Evolutionary conservation across 2,888 invertebrate genomes (phyloP).

Genomic region (Melanotus villosus): DNA sequence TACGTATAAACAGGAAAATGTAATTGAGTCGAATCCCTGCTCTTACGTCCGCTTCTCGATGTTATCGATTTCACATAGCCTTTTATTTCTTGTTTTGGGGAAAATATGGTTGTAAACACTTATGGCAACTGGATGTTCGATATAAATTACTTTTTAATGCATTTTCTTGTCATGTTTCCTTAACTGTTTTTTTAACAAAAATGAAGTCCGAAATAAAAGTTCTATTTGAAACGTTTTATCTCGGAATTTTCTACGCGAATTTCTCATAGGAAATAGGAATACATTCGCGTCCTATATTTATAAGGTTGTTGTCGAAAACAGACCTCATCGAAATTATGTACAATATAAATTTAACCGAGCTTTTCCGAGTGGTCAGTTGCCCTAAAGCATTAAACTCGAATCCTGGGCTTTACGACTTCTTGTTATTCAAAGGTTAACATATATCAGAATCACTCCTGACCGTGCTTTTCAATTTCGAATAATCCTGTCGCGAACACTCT

Average conservation of each 20-base stretch:
- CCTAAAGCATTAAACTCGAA: conserved; percentile 33
- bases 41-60: conserved; percentile 40
- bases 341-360: conserved; percentile 36
- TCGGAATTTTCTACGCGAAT: no score
- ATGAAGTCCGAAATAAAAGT: no score
- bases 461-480: conserved; percentile 26
- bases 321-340: conserved; percentile 42
- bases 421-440: conserved; percentile 38
- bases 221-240: no score
- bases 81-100: conserved; percentile 27
- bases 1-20: conserved; percentile 57
- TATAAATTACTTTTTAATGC: no score
- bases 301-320: no score
- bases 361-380: conserved; percentile 44
- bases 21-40: conserved; percentile 52
- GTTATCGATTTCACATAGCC: conserved; percentile 44
- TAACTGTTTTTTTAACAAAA: not conserved
- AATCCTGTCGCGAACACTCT: conserved; percentile 36
- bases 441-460: conserved; percentile 7
- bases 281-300: no score
- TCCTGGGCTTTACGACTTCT: conserved; percentile 40
- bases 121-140: not conserved
- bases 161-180: not conserved
- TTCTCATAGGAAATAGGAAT: no score
- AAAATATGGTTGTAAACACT: conserved; percentile 24